phyloP scores from a whole-genome alignment of 1,140 invertebrate species.

The Macrosteles quadrilineatus region DNA sequence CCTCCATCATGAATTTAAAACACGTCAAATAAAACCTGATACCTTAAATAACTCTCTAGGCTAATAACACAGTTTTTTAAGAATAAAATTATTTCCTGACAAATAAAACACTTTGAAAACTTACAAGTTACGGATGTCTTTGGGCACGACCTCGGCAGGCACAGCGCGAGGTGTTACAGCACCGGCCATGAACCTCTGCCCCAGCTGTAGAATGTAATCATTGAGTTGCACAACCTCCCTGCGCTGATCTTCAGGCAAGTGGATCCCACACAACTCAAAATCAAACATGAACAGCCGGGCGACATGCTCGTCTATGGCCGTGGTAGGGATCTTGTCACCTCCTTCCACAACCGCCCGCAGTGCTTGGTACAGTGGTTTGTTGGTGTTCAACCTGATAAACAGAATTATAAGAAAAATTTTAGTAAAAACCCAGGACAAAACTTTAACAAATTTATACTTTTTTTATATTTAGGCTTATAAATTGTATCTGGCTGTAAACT shows the following conservation, averaged over 20 bases:
- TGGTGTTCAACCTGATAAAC: slow-evolving; percentile 79
- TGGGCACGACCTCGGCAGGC: slow-evolving; percentile 64
- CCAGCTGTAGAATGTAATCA: slow-evolving; percentile 75
- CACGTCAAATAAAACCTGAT: too few relatives aligned
- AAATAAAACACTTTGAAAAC: too few relatives aligned
- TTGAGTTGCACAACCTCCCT: slow-evolving; percentile 81
- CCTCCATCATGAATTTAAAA: too few relatives aligned
- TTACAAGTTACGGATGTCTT: slow-evolving; percentile 73
- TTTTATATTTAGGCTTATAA: too few relatives aligned
- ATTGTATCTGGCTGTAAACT: neutral
- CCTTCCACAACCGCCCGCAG: slow-evolving; percentile 67
- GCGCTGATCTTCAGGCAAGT: slow-evolving; percentile 77
- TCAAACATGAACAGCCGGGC: slow-evolving; percentile 90
- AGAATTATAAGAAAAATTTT: slow-evolving; percentile 33
- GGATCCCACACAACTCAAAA: slow-evolving; percentile 96
- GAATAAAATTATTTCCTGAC: too few relatives aligned
- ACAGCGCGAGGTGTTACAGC: slow-evolving; percentile 67
- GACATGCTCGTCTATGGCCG: slow-evolving; percentile 80
- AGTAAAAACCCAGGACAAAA: neutral
- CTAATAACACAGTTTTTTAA: too few relatives aligned
- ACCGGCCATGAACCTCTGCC: slow-evolving; percentile 83
- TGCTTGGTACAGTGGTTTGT: slow-evolving; percentile 77
- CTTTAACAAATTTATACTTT: neutral
- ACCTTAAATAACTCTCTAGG: too few relatives aligned
- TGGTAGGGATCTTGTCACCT: slow-evolving; percentile 69